phyloP scores from a whole-genome alignment of 2,113 vertebrate species.

The Murina feae region DNA sequence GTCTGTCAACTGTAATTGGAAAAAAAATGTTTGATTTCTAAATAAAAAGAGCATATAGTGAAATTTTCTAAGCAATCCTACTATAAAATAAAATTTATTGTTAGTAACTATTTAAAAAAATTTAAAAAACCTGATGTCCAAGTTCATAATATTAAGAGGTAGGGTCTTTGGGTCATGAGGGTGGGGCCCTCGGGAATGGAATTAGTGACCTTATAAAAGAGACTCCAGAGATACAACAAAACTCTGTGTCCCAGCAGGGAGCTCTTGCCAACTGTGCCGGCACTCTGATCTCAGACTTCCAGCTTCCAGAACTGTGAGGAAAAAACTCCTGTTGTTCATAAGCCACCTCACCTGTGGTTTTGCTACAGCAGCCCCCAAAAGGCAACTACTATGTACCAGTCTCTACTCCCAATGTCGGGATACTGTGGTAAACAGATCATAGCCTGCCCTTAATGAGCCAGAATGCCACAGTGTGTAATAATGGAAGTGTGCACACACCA shows the following conservation, averaged over 20 bases:
- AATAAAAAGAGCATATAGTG: not conserved
- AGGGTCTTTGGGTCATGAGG: not conserved
- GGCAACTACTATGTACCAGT: not conserved
- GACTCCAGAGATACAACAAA: not conserved
- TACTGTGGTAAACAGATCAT: not conserved
- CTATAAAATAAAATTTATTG: not conserved
- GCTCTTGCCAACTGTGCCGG: not conserved
- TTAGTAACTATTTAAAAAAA: not conserved
- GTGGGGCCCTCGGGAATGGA: not conserved
- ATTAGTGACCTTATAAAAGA: not conserved
- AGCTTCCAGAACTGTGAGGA: not conserved
- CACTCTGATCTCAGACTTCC: not conserved
- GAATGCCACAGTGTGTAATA: rapidly evolving
- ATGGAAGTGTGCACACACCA: rapidly evolving
- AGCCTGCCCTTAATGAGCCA: not conserved
- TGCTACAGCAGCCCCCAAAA: not conserved
- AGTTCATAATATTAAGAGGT: not conserved
- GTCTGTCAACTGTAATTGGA: not conserved
- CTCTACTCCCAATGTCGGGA: not conserved
- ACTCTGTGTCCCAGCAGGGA: not conserved
- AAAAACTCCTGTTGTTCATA: not conserved
- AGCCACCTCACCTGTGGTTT: not conserved
- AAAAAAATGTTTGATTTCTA: not conserved
- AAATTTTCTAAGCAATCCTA: not conserved
- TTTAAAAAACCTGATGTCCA: not conserved